Percentiles rank a stretch among this genome's conserved stretches.
Evolutionary conservation across 2,888 invertebrate genomes (phyloP).

Genomic region (Torymus auratus): DNA sequence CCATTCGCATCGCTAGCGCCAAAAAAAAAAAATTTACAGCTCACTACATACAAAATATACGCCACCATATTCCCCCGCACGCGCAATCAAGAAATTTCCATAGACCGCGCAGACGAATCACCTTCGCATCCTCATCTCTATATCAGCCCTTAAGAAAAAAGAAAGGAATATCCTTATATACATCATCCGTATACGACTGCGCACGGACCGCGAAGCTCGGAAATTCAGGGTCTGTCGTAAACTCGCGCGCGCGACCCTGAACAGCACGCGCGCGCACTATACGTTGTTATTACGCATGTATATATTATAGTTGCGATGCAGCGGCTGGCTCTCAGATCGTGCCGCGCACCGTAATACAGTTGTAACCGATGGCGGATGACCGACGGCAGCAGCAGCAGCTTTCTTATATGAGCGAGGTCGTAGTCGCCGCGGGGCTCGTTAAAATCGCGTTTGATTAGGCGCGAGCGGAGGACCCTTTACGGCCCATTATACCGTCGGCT

Average conservation of each 20-base stretch:
- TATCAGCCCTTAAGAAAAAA: background rate
- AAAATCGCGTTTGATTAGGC: conserved; percentile 66
- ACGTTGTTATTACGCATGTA: conserved; percentile 10
- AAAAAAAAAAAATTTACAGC: too few relatives aligned
- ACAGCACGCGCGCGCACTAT: background rate
- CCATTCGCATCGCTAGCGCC: too few relatives aligned
- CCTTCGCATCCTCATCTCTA: too few relatives aligned
- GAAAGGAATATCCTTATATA: background rate
- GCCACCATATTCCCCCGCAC: too few relatives aligned
- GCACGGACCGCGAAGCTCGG: conserved; percentile 1
- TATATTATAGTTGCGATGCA: background rate
- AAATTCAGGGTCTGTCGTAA: conserved; percentile 44
- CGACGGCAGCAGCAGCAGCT: conserved; percentile 2
- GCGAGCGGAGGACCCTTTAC: conserved; percentile 61
- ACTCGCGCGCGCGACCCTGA: background rate
- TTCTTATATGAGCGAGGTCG: conserved; percentile 28
- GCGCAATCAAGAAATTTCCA: conserved; percentile 7
- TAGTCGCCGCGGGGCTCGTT: conserved; percentile 61
- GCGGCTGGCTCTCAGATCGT: conserved; percentile 5
- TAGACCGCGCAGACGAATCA: background rate
- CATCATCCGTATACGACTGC: background rate
- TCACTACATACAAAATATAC: too few relatives aligned
- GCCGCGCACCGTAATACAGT: conserved; percentile 36
- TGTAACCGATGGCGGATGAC: conserved; percentile 36
- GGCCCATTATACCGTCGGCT: conserved; percentile 60